Percentiles rank a stretch among this genome's conserved stretches.
Evolutionary conservation across 2,888 invertebrate genomes (phyloP).

Genomic region (Drosophila helvetica): DNA sequence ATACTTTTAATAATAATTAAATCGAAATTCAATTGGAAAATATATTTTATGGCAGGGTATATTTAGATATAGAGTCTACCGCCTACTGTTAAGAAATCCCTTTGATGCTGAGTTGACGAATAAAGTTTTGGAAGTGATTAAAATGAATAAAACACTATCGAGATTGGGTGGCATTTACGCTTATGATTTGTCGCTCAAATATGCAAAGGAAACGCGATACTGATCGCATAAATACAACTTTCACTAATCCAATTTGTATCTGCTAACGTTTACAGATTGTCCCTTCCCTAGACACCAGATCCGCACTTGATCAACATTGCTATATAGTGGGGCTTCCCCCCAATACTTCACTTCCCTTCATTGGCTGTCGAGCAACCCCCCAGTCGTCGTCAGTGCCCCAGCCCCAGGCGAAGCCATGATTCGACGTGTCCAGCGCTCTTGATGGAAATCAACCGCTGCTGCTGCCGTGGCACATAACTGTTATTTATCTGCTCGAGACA

Average conservation of each 20-base stretch:
- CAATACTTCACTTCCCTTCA: not conserved
- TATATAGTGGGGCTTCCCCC: not conserved
- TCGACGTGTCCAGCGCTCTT: not conserved
- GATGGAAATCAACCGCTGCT: not conserved
- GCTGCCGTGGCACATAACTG: conserved; percentile 17
- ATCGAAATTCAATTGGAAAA: too few relatives aligned
- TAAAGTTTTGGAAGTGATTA: too few relatives aligned
- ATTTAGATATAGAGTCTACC: too few relatives aligned
- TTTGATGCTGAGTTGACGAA: too few relatives aligned
- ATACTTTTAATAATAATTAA: too few relatives aligned
- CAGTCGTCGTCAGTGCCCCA: not conserved
- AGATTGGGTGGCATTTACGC: too few relatives aligned
- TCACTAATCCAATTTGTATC: not conserved
- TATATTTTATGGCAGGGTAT: too few relatives aligned
- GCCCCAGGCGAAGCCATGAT: not conserved
- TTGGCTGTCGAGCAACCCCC: too few relatives aligned
- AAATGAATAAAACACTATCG: too few relatives aligned
- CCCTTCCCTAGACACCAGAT: not conserved
- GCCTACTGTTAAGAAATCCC: too few relatives aligned
- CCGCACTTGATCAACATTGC: not conserved
- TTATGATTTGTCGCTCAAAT: too few relatives aligned
- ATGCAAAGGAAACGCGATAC: too few relatives aligned
- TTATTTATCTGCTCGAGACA: conserved; percentile 37
- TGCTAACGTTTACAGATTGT: not conserved
- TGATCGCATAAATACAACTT: not conserved